Percentiles rank a stretch among this genome's conserved stretches.
These are phyloP conservation scores for Hymenopus coronatus DNA, from an alignment of 2,888 invertebrate genomes.

Conservation along the genomic window DNA sequence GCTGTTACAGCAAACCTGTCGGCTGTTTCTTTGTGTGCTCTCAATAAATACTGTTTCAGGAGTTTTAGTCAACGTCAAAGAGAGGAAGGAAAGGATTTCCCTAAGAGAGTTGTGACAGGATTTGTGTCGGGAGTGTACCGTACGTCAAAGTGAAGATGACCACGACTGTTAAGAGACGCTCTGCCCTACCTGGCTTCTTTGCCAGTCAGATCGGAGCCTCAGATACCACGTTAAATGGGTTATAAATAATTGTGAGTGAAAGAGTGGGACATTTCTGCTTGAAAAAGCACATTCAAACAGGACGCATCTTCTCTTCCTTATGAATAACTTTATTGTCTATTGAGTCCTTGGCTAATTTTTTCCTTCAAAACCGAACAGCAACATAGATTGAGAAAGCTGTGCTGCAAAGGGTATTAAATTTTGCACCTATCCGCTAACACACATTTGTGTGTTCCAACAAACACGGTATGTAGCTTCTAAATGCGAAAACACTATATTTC, in stretches of 20 bases:
- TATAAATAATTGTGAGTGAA: slow-evolving; percentile 5
- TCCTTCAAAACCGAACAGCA: background rate
- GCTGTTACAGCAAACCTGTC: too few species aligned
- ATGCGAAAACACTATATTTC: too few species aligned
- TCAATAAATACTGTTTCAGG: too few species aligned
- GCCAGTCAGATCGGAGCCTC: slow-evolving; percentile 2
- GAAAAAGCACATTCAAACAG: background rate
- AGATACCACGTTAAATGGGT: background rate
- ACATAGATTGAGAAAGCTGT: too few species aligned
- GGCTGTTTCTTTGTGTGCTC: too few species aligned
- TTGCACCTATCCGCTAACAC: too few species aligned
- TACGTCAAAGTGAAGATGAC: background rate
- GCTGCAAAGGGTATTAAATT: too few species aligned
- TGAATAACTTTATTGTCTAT: background rate
- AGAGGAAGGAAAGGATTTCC: background rate
- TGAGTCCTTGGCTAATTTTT: background rate
- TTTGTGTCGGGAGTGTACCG: background rate
- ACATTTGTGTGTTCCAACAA: too few species aligned
- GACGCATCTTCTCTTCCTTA: background rate
- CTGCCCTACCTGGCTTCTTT: background rate
- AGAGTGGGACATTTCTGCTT: background rate
- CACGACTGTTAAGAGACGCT: background rate
- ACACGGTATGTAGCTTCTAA: too few species aligned
- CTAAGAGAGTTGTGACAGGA: background rate
- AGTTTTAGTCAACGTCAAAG: too few species aligned